Conservation (phyloP, 23 tunicate species). For the Ciona savignyi region DNA sequence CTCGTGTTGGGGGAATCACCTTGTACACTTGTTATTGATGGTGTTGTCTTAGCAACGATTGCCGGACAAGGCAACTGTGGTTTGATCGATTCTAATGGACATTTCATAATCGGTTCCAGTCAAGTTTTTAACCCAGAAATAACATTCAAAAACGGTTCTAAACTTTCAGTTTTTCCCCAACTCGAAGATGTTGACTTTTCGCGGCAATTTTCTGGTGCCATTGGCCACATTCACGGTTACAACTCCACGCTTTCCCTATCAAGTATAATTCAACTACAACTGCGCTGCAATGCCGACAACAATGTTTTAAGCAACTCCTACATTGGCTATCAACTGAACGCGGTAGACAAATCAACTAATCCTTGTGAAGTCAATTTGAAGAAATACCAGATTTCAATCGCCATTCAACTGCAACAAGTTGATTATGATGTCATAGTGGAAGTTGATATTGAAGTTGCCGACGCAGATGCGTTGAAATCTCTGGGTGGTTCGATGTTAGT, state of each 20-base stretch:
- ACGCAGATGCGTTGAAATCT: neutral
- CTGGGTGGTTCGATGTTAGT: neutral
- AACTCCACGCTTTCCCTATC: neutral
- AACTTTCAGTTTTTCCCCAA: neutral
- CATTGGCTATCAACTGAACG: neutral
- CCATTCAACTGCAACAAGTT: neutral
- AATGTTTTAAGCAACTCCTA: neutral
- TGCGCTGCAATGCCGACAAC: neutral
- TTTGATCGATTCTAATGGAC: neutral
- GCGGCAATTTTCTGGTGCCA: neutral
- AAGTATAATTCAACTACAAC: neutral
- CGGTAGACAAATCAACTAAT: neutral
- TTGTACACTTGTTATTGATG: neutral
- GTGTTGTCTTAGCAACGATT: neutral
- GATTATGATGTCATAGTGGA: neutral
- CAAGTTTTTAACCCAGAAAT: neutral
- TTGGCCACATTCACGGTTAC: neutral
- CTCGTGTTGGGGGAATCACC: neutral
- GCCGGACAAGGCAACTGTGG: neutral
- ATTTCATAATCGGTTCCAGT: neutral
- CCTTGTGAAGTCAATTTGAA: neutral
- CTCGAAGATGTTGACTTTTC: neutral
- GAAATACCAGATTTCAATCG: neutral
- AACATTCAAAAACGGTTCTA: neutral
- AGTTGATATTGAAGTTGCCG: neutral